Evolutionary conservation across 2,797 vertebrate genomes (phyloP).

Genomic region (Oophaga sylvatica): DNA sequence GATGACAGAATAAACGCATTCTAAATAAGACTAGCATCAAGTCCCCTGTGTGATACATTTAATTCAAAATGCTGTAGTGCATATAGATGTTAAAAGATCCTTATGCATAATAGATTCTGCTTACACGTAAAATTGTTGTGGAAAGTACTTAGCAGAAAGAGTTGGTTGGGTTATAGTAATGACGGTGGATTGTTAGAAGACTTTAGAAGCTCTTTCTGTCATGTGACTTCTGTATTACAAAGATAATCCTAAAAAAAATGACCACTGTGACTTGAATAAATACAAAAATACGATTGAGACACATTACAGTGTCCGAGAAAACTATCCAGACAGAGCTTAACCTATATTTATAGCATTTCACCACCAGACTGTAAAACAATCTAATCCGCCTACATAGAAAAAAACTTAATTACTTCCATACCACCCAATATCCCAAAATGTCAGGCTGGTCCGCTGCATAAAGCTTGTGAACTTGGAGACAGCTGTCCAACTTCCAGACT

Average conservation of each 20-base stretch:
- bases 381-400: too few species aligned
- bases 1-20: slow-evolving; percentile 29
- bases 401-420: too few species aligned
- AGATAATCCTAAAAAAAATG: neutral
- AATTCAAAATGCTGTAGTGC: slow-evolving; percentile 26
- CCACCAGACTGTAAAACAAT: too few species aligned
- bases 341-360: too few species aligned
- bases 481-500: too few species aligned
- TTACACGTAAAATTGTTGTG: slow-evolving; percentile 9
- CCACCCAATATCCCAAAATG: too few species aligned
- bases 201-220: neutral
- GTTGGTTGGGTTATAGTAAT: neutral
- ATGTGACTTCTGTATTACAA: neutral
- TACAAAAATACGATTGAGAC: too few species aligned
- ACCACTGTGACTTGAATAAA: neutral
- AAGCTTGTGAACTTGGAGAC: too few species aligned
- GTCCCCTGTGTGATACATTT: slow-evolving; percentile 26
- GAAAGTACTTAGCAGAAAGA: neutral
- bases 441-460: too few species aligned
- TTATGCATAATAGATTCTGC: slow-evolving; percentile 25
- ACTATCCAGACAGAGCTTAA: too few species aligned
- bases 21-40: slow-evolving; percentile 15
- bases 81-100: slow-evolving; percentile 24
- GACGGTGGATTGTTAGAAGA: neutral
- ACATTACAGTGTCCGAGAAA: too few species aligned